phyloP scores from a whole-genome alignment of 2,888 invertebrate genomes.

The Clanis bilineata region DNA sequence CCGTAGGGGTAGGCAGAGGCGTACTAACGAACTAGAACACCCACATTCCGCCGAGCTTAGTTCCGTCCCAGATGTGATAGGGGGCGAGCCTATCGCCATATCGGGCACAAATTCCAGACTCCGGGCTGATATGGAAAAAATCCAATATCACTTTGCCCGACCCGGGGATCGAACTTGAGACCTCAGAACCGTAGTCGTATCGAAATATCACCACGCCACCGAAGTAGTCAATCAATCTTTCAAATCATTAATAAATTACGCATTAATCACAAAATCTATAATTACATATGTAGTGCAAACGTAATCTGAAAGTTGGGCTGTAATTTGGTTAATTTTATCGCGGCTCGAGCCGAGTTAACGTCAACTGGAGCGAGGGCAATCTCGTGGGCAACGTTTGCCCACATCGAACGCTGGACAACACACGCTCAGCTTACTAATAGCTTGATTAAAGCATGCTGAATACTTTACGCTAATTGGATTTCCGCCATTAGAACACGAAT shows the following conservation, averaged over 20 bases:
- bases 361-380: not conserved
- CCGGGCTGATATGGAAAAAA: no score
- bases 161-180: no score
- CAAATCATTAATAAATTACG: not conserved
- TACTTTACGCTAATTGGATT: conserved; percentile 34
- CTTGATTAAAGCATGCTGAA: conserved; percentile 33
- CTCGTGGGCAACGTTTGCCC: conserved; percentile 1
- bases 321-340: conserved; percentile 18
- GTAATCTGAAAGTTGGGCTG: conserved; percentile 9
- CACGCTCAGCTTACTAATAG: conserved; percentile 33
- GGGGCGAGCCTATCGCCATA: no score
- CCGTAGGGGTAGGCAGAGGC: no score
- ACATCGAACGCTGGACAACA: conserved; percentile 29
- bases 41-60: no score
- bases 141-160: no score
- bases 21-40: no score
- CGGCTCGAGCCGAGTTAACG: not conserved
- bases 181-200: no score
- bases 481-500: conserved; percentile 15
- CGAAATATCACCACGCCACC: no score
- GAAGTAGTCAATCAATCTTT: no score
- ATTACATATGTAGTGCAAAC: not conserved
- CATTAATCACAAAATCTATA: not conserved
- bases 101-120: no score
- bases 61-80: no score